A percentile compares a stretch with the other conserved stretches of the same genome.
phyloP scores from a whole-genome alignment of 2,113 vertebrate species.

The Boleophthalmus pectinirostris region DNA sequence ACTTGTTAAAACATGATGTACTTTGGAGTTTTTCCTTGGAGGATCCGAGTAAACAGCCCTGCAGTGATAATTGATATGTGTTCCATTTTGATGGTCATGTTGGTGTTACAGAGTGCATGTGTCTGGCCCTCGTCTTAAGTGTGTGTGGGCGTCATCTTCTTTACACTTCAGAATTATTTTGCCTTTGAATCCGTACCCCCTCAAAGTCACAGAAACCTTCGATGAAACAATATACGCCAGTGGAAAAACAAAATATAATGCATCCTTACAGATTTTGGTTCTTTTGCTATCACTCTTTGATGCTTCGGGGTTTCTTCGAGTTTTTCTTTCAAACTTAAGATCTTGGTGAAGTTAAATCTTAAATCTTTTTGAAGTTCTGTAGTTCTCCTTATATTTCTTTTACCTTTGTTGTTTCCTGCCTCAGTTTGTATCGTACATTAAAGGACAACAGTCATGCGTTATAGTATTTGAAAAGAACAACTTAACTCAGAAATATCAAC shows the following conservation, averaged over 20 bases:
- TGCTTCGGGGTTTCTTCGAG: background rate
- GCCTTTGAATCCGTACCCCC: background rate
- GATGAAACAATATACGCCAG: constrained; percentile 24
- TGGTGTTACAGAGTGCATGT: background rate
- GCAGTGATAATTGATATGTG: background rate
- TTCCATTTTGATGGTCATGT: background rate
- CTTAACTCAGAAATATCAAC: background rate
- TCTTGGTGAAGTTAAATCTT: background rate
- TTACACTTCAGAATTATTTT: constrained; percentile 17
- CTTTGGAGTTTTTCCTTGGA: background rate
- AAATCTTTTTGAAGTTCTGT: background rate
- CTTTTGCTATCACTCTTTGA: background rate
- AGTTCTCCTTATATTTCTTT: background rate
- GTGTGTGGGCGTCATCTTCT: constrained; percentile 24
- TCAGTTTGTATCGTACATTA: background rate
- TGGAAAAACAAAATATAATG: constrained; percentile 14
- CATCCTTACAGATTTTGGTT: background rate
- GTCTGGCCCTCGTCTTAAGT: background rate
- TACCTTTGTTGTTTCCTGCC: background rate
- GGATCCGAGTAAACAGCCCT: background rate
- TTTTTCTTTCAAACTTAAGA: too few species aligned
- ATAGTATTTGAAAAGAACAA: too few species aligned
- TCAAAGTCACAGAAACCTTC: constrained; percentile 22
- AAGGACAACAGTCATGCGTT: background rate
- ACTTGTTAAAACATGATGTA: too few species aligned